phyloP scores from a whole-genome alignment of 2,888 invertebrate genomes.

The Chalcis sispes region DNA sequence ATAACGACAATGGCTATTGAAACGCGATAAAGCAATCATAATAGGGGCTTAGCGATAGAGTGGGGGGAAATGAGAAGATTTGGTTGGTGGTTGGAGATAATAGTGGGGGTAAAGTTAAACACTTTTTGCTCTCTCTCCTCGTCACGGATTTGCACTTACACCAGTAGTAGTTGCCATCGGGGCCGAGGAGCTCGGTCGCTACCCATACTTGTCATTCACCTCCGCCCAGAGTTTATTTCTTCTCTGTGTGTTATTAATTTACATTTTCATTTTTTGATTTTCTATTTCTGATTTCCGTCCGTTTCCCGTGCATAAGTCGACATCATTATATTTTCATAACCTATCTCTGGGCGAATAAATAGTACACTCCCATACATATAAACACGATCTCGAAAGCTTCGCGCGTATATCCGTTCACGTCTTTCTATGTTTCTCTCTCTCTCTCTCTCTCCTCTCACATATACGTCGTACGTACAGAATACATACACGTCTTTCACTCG shows the following conservation, averaged over 20 bases:
- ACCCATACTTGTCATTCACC: neutral
- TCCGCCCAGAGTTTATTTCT: neutral
- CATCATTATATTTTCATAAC: no score
- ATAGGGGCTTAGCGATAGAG: no score
- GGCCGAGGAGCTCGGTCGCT: slow-evolving; percentile 41
- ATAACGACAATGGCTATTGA: no score
- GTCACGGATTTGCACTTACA: slow-evolving; percentile 3
- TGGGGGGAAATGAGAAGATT: no score
- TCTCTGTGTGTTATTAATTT: no score
- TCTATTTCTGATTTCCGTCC: no score
- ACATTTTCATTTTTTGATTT: no score
- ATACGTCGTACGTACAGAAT: neutral
- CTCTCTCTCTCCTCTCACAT: neutral
- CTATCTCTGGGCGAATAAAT: neutral
- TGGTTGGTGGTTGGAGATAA: neutral
- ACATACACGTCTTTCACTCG: no score
- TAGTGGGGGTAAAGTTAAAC: neutral
- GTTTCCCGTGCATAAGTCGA: no score
- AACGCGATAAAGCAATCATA: no score
- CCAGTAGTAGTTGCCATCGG: slow-evolving; percentile 49
- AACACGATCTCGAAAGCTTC: neutral
- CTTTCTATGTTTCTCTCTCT: neutral
- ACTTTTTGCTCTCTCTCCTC: slow-evolving; percentile 15
- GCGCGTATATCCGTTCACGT: neutral
- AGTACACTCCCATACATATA: neutral